Percentiles rank a stretch among this genome's conserved stretches.
Conservation (phyloP, 2,113 vertebrate genomes). For the Salvator merianae region DNA sequence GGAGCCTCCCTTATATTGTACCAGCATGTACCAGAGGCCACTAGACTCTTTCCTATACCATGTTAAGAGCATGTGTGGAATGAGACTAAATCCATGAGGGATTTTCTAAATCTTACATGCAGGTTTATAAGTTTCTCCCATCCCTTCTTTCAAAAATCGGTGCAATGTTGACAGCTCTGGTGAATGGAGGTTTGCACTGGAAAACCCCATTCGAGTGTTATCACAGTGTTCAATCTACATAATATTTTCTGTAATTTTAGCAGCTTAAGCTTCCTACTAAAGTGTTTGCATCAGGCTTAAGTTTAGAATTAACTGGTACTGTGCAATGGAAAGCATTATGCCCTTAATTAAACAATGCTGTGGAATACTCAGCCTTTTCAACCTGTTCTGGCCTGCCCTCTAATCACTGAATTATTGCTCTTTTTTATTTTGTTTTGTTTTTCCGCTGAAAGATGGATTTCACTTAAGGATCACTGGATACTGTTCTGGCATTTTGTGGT, state of each 20-base stretch:
- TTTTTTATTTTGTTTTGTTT: conserved; percentile 78
- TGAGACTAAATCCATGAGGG: too few species aligned
- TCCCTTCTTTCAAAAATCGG: conserved; percentile 42
- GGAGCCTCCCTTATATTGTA: too few species aligned
- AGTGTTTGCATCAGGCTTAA: conserved; percentile 69
- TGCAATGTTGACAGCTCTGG: conserved; percentile 27
- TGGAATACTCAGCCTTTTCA: conserved; percentile 77
- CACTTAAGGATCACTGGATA: conserved; percentile 63
- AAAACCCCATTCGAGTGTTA: conserved; percentile 50
- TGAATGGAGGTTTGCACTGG: conserved; percentile 28
- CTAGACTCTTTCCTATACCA: too few species aligned
- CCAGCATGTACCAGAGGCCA: too few species aligned
- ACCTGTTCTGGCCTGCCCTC: conserved; percentile 76
- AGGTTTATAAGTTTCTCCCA: conserved; percentile 69
- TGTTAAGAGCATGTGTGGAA: too few species aligned
- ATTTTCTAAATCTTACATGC: conserved; percentile 60
- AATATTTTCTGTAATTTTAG: conserved; percentile 64
- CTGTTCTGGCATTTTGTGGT: conserved; percentile 61
- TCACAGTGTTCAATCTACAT: conserved; percentile 44
- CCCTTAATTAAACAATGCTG: conserved; percentile 77
- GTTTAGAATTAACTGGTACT: conserved; percentile 76
- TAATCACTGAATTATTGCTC: conserved; percentile 68
- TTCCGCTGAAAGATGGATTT: conserved; percentile 71
- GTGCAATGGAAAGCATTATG: conserved; percentile 73
- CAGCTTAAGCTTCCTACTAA: conserved; percentile 65